Conservation (phyloP, 2,113 vertebrate genomes). For the Cygnus buccinator region DNA sequence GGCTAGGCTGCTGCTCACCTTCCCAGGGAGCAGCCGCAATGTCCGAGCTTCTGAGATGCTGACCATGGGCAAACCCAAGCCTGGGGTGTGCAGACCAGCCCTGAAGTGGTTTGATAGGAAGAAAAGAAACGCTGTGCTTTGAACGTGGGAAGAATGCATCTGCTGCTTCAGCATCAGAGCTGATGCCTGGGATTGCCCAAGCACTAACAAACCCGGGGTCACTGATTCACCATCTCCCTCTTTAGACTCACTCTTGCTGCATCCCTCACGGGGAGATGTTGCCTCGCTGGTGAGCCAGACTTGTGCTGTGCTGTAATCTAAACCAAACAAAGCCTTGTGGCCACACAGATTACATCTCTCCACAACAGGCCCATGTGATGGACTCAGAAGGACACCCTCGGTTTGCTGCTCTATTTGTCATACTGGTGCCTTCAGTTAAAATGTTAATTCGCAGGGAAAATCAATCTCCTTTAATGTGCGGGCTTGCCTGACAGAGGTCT, state of each 20-base stretch:
- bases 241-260: background rate
- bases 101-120: background rate
- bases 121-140: background rate
- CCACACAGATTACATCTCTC: rapidly evolving
- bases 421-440: background rate
- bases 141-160: background rate
- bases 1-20: background rate
- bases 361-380: background rate
- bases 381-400: background rate
- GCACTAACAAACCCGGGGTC: background rate
- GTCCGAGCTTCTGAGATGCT: background rate
- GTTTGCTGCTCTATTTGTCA: background rate
- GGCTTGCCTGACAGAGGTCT: background rate
- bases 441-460: background rate
- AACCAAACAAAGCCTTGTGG: background rate
- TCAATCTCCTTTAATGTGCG: background rate
- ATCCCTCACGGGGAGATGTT: background rate
- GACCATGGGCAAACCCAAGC: background rate
- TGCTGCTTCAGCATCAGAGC: slow-evolving; percentile 6
- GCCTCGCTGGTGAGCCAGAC: background rate
- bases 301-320: background rate
- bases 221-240: slow-evolving; percentile 14
- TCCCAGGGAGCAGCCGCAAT: background rate
- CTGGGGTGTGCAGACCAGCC: background rate
- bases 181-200: background rate